These are phyloP conservation scores for Myripristis jacobus DNA, from an alignment of 2,797 vertebrate genomes.

Conservation along the genomic window DNA sequence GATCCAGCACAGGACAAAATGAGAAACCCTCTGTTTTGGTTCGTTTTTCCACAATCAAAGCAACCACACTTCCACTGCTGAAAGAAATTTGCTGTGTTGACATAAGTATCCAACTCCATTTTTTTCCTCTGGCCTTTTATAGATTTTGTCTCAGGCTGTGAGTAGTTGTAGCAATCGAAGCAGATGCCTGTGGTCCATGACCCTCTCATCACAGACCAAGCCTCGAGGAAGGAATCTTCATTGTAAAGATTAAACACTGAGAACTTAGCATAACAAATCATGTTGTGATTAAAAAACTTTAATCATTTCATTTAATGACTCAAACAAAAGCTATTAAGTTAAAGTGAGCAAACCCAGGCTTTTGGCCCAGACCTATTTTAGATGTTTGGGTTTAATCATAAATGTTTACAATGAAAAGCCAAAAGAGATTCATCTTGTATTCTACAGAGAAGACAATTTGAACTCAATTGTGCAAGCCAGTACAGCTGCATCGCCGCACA, in stretches of 20 bases:
- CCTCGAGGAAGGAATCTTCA: neutral
- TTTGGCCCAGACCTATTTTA: neutral
- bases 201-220: conserved; percentile 10
- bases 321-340: neutral
- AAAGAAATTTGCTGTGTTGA: neutral
- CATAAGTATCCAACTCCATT: neutral
- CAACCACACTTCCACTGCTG: neutral
- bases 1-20: neutral
- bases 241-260: conserved; percentile 6
- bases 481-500: conserved; percentile 3
- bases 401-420: conserved; percentile 10
- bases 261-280: conserved; percentile 4
- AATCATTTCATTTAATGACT: neutral
- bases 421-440: neutral
- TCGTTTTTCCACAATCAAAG: neutral
- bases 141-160: conserved; percentile 26
- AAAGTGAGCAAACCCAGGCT: neutral
- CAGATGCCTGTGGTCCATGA: conserved; percentile 4
- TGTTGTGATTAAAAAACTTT: neutral
- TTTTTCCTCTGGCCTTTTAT: conserved; percentile 16
- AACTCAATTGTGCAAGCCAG: neutral
- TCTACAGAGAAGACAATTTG: neutral
- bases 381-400: conserved; percentile 2
- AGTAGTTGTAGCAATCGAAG: conserved; percentile 7
- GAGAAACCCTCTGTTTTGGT: neutral